Conservation (phyloP, 2,113 vertebrate genomes). For the Ariopsis seemanni region DNA sequence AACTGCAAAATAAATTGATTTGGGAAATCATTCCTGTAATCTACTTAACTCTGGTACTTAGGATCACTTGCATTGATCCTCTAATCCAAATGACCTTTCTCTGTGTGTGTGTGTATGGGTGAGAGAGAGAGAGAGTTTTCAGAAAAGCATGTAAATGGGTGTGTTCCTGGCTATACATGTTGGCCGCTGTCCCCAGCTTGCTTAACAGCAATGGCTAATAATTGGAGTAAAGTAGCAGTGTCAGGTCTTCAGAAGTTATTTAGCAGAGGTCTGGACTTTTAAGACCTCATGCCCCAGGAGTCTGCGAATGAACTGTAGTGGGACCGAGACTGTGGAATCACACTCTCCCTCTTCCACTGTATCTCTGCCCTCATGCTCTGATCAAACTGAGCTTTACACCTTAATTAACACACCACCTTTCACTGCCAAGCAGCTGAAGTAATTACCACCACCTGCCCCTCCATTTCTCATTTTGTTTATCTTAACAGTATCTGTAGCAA, state of each 20-base stretch:
- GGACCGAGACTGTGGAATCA: conserved; percentile 37
- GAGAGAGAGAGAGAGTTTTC: neutral
- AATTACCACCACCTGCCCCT: conserved; percentile 64
- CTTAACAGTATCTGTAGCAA: conserved; percentile 55
- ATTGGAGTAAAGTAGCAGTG: conserved; percentile 69
- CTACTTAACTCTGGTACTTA: conserved; percentile 69
- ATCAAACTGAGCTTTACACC: conserved; percentile 59
- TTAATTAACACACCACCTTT: conserved; percentile 69
- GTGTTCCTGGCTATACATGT: conserved; percentile 28
- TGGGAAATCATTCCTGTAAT: conserved; percentile 70
- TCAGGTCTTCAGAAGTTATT: conserved; percentile 56
- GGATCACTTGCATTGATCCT: conserved; percentile 70
- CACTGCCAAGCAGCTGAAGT: conserved; percentile 62
- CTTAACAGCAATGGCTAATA: conserved; percentile 56
- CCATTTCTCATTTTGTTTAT: conserved; percentile 66
- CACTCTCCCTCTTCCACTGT: conserved; percentile 42
- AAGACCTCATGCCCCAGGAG: conserved; percentile 36
- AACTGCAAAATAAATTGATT: conserved; percentile 71
- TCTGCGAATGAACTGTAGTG: conserved; percentile 51
- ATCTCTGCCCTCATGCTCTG: conserved; percentile 22
- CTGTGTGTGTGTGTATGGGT: conserved; percentile 8
- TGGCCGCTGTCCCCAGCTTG: conserved; percentile 7
- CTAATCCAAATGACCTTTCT: conserved; percentile 56
- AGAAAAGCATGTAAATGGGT: conserved; percentile 26
- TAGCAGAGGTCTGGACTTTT: conserved; percentile 48